Evolutionary conservation across 2,797 vertebrate genomes (phyloP).

Genomic region (Danio jaintianensis): DNA sequence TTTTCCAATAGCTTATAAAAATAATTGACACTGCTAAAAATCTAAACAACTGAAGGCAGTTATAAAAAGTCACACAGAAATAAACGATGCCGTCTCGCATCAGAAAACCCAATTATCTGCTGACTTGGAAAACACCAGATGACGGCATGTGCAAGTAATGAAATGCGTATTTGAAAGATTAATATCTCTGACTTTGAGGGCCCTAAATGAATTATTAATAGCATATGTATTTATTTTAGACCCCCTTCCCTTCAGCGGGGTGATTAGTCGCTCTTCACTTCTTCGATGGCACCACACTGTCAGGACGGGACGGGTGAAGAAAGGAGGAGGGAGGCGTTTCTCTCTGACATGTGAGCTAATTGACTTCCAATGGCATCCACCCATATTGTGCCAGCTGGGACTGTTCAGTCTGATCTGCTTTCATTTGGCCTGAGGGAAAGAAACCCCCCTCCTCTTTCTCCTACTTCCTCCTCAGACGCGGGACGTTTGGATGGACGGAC

Average conservation of each 20-base stretch:
- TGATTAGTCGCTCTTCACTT: constrained; percentile 34
- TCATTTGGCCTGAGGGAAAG: constrained; percentile 38
- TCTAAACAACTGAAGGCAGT: background rate
- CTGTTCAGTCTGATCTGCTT: constrained; percentile 54
- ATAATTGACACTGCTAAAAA: background rate
- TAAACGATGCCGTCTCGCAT: constrained; percentile 1
- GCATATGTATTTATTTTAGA: constrained; percentile 68
- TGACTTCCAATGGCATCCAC: constrained; percentile 70
- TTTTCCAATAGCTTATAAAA: background rate
- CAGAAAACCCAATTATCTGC: constrained; percentile 37
- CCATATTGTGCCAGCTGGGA: constrained; percentile 45
- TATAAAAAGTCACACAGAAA: background rate
- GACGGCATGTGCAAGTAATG: constrained; percentile 57
- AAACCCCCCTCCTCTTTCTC: background rate
- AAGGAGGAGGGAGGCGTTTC: constrained; percentile 10
- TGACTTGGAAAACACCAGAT: constrained; percentile 52
- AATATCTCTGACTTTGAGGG: constrained; percentile 69
- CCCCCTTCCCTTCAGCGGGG: constrained; percentile 14
- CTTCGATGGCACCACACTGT: constrained; percentile 39
- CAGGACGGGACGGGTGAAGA: constrained; percentile 3
- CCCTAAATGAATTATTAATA: constrained; percentile 70
- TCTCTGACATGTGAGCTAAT: constrained; percentile 73
- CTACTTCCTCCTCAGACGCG: background rate
- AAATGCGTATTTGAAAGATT: constrained; percentile 69
- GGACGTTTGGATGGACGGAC: constrained; percentile 25